Conservation (phyloP, 2,888 invertebrate genomes). For the Rhingia campestris region DNA sequence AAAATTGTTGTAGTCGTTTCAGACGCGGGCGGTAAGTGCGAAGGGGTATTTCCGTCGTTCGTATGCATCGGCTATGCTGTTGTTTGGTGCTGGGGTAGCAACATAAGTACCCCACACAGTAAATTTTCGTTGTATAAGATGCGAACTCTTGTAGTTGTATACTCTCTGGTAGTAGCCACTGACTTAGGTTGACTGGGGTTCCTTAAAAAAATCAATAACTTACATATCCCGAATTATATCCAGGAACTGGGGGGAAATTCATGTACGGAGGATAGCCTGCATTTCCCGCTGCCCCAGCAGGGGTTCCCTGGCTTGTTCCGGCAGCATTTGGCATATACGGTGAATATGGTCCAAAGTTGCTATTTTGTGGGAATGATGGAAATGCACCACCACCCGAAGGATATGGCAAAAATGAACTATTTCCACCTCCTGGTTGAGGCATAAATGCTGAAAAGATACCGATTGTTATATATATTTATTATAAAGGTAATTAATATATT, state of each 20-base stretch:
- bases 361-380: slow-evolving; percentile 81
- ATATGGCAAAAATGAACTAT: slow-evolving; percentile 84
- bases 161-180: too few species aligned
- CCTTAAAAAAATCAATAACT: slow-evolving; percentile 38
- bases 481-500: neutral
- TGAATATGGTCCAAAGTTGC: slow-evolving; percentile 82
- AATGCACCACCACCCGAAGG: slow-evolving; percentile 82
- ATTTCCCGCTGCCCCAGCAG: slow-evolving; percentile 76
- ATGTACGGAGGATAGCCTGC: slow-evolving; percentile 84
- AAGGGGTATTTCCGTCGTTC: too few species aligned
- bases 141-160: too few species aligned
- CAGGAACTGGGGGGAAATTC: slow-evolving; percentile 81
- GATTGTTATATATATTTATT: neutral
- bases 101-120: too few species aligned
- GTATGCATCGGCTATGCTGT: too few species aligned
- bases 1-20: too few species aligned
- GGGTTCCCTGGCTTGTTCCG: slow-evolving; percentile 76
- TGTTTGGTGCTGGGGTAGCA: too few species aligned
- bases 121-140: too few species aligned
- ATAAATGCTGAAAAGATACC: slow-evolving; percentile 80
- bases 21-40: too few species aligned
- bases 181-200: neutral
- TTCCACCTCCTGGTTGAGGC: slow-evolving; percentile 81
- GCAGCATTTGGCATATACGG: slow-evolving; percentile 77
- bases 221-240: slow-evolving; percentile 80